Base-by-base conservation (phyloP, 2,113 vertebrate species). In the Gambusia affinis region DNA sequence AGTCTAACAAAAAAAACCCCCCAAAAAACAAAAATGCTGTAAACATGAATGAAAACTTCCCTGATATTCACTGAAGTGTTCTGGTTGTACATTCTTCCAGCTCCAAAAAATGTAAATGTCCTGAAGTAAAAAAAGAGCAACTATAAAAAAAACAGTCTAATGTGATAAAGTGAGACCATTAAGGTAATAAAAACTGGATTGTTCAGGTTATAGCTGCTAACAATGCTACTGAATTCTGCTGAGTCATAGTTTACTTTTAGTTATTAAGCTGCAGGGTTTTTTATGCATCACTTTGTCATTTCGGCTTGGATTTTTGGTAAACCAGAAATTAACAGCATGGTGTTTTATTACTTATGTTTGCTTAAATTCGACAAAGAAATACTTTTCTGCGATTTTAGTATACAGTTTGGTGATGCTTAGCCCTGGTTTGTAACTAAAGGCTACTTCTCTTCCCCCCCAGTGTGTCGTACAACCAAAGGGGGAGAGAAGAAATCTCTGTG, bases 401-500 rank as follows among this genome's bases (percentile, higher is more conserved):
- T 70, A 51, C 8, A 70, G 54, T 67, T 57, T 51, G 0, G 54
- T 60, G 70, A 39, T 67, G 15, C 44, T 19, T 12, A 39, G 39
- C 37, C 67, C 29, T 71, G 84, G 64, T 82, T 72, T 73, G 17
- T 17, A 19, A 42, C 39, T 15, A 42, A 42, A 42, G 39, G 39
- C 12, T 42, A 15, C 14, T 42, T 42, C 12, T 70, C 39, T 83
- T 80, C 63, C 39, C 60, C 64, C 30, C 60, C 66, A 69, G 74
- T 67, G 76, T 78, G 61, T 70, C 76, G 47, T 79, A 75, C n/a
- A 73, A 73, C 70, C 67, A 73, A 64, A 42, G 29, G 60, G 57
- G 63, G 47, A 72, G 24, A 33, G 57, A 69, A 33, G 67, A 64
- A 64, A 73, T 72, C 62, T 75, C 81, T 90, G 85, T 84, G 81